phyloP scores from a whole-genome alignment of 2,888 invertebrate species.

The Cancer borealis region DNA sequence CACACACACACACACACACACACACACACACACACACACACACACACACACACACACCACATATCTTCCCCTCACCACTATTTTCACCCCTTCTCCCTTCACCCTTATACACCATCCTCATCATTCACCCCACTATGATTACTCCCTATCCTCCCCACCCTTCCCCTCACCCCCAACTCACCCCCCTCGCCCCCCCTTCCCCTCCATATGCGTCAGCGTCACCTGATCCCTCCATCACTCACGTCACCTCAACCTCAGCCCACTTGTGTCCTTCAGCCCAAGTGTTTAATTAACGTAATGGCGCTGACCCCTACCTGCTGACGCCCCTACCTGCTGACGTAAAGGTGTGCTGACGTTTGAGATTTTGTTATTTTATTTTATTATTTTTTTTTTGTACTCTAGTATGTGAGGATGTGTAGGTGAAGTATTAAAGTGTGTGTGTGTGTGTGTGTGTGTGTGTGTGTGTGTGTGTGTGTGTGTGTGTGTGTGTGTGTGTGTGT shows the following conservation, averaged over 20 bases:
- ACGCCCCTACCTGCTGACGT: neutral
- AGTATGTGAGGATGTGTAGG: neutral
- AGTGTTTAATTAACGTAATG: constrained; percentile 35
- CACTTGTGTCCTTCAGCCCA: neutral
- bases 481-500: neutral
- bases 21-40: constrained; percentile 3
- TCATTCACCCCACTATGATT: neutral
- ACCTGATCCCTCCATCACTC: neutral
- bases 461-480: too few species aligned
- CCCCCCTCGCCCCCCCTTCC: neutral
- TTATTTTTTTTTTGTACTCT: neutral
- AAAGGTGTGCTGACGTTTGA: neutral
- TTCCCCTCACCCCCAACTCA: neutral
- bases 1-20: constrained; percentile 20
- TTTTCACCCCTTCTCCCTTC: neutral
- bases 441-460: too few species aligned
- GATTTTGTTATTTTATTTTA: neutral
- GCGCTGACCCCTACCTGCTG: neutral
- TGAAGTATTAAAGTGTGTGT: too few species aligned
- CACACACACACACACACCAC: constrained; percentile 18
- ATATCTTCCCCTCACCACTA: neutral
- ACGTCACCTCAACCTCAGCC: constrained; percentile 13
- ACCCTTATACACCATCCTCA: neutral
- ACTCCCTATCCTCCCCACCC: neutral
- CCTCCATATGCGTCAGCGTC: neutral